Evolutionary conservation across 2,797 vertebrate genomes (phyloP).

Genomic region (Melanotaenia parkinsoni): DNA sequence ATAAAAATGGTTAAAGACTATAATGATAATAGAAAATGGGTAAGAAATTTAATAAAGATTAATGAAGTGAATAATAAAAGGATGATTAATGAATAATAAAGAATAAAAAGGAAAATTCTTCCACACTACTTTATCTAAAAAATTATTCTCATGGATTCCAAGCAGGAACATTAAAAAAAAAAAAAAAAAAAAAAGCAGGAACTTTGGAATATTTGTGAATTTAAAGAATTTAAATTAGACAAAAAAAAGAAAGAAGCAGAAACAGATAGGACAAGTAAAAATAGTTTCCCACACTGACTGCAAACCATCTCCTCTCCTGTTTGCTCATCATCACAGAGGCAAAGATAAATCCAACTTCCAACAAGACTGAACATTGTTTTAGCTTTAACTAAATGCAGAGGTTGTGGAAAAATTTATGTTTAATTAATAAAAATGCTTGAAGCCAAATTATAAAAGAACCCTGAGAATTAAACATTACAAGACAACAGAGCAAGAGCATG

Average conservation of each 20-base stretch:
- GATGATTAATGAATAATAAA: too few species aligned
- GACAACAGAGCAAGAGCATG: slow-evolving; percentile 13
- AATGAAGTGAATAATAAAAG: too few species aligned
- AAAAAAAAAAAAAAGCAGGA: too few species aligned
- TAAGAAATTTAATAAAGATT: too few species aligned
- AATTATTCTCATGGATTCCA: not conserved
- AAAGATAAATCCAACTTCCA: slow-evolving; percentile 4
- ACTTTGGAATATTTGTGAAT: not conserved
- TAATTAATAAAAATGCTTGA: slow-evolving; percentile 1
- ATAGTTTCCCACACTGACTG: not conserved
- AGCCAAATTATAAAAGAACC: slow-evolving; percentile 3
- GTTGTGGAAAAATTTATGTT: not conserved
- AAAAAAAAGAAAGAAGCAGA: not conserved
- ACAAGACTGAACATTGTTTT: slow-evolving; percentile 6
- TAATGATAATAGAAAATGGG: too few species aligned
- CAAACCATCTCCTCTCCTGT: not conserved
- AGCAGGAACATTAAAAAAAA: too few species aligned
- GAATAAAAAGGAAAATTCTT: too few species aligned
- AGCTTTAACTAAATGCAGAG: not conserved
- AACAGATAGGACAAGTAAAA: not conserved
- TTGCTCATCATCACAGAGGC: slow-evolving; percentile 1
- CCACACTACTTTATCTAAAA: too few species aligned
- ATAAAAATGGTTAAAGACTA: too few species aligned
- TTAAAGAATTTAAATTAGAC: too few species aligned
- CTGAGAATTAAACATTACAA: not conserved